Conservation (phyloP, 2,797 vertebrate genomes). For the Sebastes vulpes region DNA sequence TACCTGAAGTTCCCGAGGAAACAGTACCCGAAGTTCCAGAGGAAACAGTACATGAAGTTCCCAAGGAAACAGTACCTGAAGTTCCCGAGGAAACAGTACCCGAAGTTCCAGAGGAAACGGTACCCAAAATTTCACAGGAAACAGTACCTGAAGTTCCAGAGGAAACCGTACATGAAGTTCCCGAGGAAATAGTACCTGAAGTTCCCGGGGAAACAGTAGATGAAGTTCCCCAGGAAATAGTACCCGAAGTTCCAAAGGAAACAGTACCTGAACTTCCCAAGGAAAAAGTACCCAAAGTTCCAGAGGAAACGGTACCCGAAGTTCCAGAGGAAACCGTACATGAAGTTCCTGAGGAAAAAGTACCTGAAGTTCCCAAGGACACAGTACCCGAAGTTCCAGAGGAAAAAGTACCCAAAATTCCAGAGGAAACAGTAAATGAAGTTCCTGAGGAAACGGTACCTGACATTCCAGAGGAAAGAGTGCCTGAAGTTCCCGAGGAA, state of each 20-base stretch:
- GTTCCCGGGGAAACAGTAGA: not conserved
- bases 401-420: not conserved
- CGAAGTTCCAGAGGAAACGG: no score
- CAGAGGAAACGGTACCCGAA: not conserved
- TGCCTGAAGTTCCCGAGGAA: accelerated
- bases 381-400: not conserved
- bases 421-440: not conserved
- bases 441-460: no score
- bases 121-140: not conserved
- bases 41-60: no score
- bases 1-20: no score
- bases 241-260: not conserved
- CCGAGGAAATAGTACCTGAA: not conserved
- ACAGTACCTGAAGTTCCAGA: accelerated
- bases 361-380: not conserved
- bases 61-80: accelerated
- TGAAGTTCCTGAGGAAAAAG: not conserved
- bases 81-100: no score
- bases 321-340: not conserved
- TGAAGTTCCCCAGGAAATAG: not conserved
- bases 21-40: no score
- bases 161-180: not conserved
- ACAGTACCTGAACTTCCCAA: accelerated
- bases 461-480: accelerated
- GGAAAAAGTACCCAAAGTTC: no score